Conservation (phyloP, 1,140 invertebrate genomes). For the Stegodyphus mimosarum region DNA sequence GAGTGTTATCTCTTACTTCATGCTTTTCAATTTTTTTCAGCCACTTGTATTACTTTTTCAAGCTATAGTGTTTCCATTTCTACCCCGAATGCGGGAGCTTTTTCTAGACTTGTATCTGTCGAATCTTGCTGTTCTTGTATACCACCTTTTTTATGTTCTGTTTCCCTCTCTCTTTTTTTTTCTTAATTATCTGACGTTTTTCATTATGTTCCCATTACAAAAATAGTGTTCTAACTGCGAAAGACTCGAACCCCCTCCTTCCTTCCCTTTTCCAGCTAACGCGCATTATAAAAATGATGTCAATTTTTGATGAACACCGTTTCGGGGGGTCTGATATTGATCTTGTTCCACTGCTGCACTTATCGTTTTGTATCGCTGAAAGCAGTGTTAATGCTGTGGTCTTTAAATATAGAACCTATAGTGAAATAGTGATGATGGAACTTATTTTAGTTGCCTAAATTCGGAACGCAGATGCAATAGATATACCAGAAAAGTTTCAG, state of each 20-base stretch:
- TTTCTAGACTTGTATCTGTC: slow-evolving; percentile 29
- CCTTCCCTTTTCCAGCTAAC: background rate
- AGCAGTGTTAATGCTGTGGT: no score
- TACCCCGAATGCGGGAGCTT: background rate
- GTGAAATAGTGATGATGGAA: no score
- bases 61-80: slow-evolving; percentile 25
- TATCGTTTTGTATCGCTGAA: background rate
- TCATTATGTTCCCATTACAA: background rate
- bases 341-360: no score
- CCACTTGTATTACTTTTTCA: background rate
- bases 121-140: background rate
- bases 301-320: no score
- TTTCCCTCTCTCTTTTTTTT: slow-evolving; percentile 19
- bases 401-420: no score
- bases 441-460: no score
- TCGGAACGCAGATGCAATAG: no score
- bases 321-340: no score
- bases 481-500: no score
- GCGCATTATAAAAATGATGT: background rate
- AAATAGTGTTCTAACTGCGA: slow-evolving; percentile 1
- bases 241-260: background rate
- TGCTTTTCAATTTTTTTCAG: slow-evolving; percentile 8
- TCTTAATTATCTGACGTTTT: slow-evolving; percentile 34
- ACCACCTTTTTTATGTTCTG: background rate
- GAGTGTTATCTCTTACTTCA: background rate